Base-by-base conservation (phyloP, 2,888 invertebrate genomes). In the Apodemia hepburni region DNA sequence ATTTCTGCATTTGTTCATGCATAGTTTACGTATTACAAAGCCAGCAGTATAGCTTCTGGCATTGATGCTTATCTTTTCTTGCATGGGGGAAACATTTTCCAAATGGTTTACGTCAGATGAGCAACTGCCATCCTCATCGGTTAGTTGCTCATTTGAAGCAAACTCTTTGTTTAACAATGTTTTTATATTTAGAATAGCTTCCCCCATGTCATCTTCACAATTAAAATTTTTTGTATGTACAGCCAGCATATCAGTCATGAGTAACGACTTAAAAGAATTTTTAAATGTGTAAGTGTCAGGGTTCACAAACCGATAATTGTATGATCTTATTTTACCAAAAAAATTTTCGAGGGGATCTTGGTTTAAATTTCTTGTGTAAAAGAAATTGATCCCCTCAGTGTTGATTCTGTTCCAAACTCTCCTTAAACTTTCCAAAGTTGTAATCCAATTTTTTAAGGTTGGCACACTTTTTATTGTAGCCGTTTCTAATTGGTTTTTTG, bases 181-280 rank as follows among this genome's bases (percentile, higher is more conserved):
- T 45, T 45, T n/a, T 45, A 45, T 45, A 45, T 45, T 45, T 12
- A 45, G 15, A 15, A 45, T 45, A 15, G 45, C 45, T 45, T 45
- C 45, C 45, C 45, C 45, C n/a, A 45, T 45, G n/a, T 45, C 45
- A n/a, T 45, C 45, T 45, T 45, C 45, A 45, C 45, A 45, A 15
- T 45, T 45, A 45, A 45, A 15, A 5, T 45, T 45, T 45, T 45
- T 45, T 15, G 45, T 45, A 15, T 45, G 45, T 15, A 45, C 45
- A 45, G 45, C n/a, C 45, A 45, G n/a, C 45, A 45, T 7, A n/a
- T 45, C 45, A 15, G 45, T 45, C 45, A 15, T 45, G 15, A 45
- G 45, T 45, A 45, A 45, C 4, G 45, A 45, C n/a, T 45, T 45
- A n/a, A 45, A 45, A 45, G 45, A 45, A 45, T 45, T 45, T 45